Percentiles rank a stretch among this genome's conserved stretches.
Evolutionary conservation across 2,113 vertebrate genomes (phyloP).

Genomic region (Catharus bicknelli): DNA sequence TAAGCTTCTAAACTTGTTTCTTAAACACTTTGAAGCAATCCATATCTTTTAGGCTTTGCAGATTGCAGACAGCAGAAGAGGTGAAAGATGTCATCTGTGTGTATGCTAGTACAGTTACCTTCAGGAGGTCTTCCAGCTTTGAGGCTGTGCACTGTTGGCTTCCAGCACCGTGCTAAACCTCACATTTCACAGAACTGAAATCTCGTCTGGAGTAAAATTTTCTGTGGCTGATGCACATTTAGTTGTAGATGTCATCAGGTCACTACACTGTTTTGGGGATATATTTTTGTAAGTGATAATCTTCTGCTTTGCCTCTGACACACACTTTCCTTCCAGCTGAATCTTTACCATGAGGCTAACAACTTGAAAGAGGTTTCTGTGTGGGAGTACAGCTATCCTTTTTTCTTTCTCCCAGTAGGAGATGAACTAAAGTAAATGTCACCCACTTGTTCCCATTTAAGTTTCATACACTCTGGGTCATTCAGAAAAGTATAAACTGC

Average conservation of each 20-base stretch:
- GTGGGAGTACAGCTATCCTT: conserved; percentile 41
- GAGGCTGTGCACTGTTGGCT: neutral
- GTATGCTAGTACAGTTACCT: neutral
- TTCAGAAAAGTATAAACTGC: conserved; percentile 23
- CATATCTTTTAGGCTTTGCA: neutral
- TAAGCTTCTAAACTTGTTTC: neutral
- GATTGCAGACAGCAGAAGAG: neutral
- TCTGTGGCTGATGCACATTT: neutral
- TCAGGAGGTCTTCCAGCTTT: conserved; percentile 22
- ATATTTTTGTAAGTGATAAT: conserved; percentile 35
- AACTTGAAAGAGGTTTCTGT: conserved; percentile 50
- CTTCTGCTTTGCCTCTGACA: conserved; percentile 28
- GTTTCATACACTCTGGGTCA: conserved; percentile 38
- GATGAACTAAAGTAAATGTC: conserved; percentile 44
- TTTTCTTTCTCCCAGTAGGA: conserved; percentile 34
- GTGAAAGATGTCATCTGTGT: neutral
- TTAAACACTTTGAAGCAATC: neutral
- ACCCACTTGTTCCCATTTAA: conserved; percentile 40
- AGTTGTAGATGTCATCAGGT: conserved; percentile 14
- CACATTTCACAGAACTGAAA: neutral
- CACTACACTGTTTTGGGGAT: conserved; percentile 16
- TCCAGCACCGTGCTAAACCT: neutral
- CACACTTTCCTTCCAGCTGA: conserved; percentile 30
- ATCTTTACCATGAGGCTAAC: conserved; percentile 40
- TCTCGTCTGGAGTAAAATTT: neutral